Percentiles rank a stretch among this genome's conserved stretches.
Evolutionary conservation across 2,113 vertebrate genomes (phyloP).

Genomic region (Sus scrofa): T2T-Sscrofa CM000822.6:75793001-75793500

Average conservation of each 20-base stretch:
- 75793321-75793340: neutral
- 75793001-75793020: neutral
- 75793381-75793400: neutral
- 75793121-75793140: neutral
- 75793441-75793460: neutral
- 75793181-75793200: too few relatives aligned
- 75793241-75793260: neutral
- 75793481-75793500: neutral
- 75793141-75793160: neutral
- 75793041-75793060: conserved; percentile 7
- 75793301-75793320: neutral
- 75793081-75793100: neutral
- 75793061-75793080: neutral
- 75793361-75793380: neutral
- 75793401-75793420: neutral
- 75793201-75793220: neutral
- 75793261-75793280: neutral
- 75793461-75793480: neutral
- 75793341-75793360: neutral
- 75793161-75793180: neutral
- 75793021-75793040: neutral
- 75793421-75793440: neutral
- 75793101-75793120: neutral
- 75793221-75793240: neutral
- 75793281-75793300: neutral